Conservation (phyloP, 2,113 vertebrate species). For the Actenoides lindsayi region DNA sequence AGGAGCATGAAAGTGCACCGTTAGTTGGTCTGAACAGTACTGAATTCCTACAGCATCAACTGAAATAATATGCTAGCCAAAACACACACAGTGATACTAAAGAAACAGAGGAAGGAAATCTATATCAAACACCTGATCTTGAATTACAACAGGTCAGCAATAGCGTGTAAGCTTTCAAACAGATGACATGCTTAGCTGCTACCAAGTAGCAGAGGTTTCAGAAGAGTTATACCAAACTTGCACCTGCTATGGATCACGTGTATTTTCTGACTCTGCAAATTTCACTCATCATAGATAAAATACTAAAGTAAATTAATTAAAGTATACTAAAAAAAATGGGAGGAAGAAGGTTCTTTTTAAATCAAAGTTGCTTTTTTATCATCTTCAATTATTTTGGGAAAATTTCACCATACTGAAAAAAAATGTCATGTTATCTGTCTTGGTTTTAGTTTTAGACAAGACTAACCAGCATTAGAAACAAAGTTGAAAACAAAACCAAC, state of each 20-base stretch:
- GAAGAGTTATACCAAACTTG: not conserved
- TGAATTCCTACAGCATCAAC: not conserved
- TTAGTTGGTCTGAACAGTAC: not conserved
- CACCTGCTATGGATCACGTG: not conserved
- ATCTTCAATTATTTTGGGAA: not conserved
- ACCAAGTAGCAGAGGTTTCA: not conserved
- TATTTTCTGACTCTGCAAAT: not conserved
- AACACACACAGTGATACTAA: not conserved
- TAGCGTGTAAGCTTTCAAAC: not conserved
- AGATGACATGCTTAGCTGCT: not conserved
- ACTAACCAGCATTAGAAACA: not conserved
- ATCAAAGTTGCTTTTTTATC: not conserved
- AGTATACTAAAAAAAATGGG: not conserved
- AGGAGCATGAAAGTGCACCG: not conserved
- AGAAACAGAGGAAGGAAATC: conserved; percentile 12
- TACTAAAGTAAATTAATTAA: not conserved
- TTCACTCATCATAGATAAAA: not conserved
- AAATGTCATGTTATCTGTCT: not conserved
- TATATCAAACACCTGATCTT: not conserved
- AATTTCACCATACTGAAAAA: not conserved
- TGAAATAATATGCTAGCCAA: not conserved
- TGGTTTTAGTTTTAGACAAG: not conserved
- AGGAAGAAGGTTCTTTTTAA: not conserved
- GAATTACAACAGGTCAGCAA: conserved; percentile 4
- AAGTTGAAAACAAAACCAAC: not conserved